phyloP scores from a whole-genome alignment of 2,113 vertebrate genomes.

The Toxotes jaculatrix region DNA sequence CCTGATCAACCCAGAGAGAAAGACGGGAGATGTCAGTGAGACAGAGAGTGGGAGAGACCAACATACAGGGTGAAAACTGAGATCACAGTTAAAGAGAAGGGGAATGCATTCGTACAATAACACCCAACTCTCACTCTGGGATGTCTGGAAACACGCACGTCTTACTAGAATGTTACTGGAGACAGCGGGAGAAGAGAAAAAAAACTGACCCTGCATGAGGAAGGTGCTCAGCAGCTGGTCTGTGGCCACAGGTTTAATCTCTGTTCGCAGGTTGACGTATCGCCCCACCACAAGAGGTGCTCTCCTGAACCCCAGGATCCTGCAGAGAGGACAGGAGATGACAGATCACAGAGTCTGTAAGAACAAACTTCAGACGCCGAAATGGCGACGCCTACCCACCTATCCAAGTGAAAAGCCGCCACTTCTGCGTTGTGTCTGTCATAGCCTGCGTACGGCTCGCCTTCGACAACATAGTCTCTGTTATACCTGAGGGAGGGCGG shows the following conservation, averaged over 20 bases:
- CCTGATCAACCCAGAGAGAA: neutral
- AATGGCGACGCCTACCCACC: constrained; percentile 78
- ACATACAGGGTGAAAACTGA: neutral
- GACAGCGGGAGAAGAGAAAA: neutral
- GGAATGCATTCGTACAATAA: neutral
- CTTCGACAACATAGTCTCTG: constrained; percentile 94
- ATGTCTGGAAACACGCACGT: neutral
- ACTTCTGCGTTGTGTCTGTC: constrained; percentile 98
- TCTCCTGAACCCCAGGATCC: constrained; percentile 96
- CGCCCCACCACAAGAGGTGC: constrained; percentile 96
- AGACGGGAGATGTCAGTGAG: neutral
- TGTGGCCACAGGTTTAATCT: constrained; percentile 96
- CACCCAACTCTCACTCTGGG: neutral
- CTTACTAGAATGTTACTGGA: neutral
- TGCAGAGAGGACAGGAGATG: constrained; percentile 57
- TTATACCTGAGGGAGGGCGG: constrained; percentile 86
- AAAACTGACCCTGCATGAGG: constrained; percentile 89
- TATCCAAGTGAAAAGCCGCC: constrained; percentile 97
- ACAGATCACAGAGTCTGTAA: neutral
- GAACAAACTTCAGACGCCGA: neutral
- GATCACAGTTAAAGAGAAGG: neutral
- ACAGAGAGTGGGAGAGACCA: neutral
- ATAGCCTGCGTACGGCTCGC: constrained; percentile 96
- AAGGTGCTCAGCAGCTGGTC: constrained; percentile 97
- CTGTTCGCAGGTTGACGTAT: constrained; percentile 92